These are phyloP conservation scores for Erebia aethiops DNA, from an alignment of 2,888 invertebrate genomes.

Conservation along the genomic window DNA sequence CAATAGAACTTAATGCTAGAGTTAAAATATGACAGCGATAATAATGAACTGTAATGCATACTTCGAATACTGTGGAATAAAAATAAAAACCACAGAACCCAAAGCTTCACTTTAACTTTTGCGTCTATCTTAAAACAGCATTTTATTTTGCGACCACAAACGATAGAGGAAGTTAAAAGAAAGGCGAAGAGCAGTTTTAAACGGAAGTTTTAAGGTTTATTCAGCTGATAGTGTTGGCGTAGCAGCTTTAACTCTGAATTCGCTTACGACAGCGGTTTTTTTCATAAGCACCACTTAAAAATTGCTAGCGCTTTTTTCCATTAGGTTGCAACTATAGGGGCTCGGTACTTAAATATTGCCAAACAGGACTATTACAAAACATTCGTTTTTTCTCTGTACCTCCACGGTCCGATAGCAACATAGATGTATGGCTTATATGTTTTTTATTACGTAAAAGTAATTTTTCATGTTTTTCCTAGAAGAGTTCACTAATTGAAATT, in stretches of 20 bases:
- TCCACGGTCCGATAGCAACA: too few relatives aligned
- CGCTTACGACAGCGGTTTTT: neutral
- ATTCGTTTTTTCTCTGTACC: too few relatives aligned
- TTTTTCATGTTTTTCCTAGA: too few relatives aligned
- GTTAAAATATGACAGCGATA: neutral
- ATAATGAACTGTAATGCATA: neutral
- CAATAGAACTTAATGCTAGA: too few relatives aligned
- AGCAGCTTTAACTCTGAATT: constrained; percentile 12
- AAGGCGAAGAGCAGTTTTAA: constrained; percentile 14
- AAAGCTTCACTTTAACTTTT: constrained; percentile 51
- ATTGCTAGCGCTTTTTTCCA: neutral
- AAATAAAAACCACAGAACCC: neutral
- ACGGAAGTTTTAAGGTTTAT: constrained; percentile 24
- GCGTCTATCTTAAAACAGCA: constrained; percentile 59
- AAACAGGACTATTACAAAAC: too few relatives aligned
- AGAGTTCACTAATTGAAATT: too few relatives aligned
- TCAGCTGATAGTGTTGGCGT: constrained; percentile 24
- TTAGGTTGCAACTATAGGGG: neutral
- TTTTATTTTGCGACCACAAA: constrained; percentile 71
- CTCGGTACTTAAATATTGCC: neutral
- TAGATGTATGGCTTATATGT: too few relatives aligned
- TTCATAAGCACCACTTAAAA: constrained; percentile 3
- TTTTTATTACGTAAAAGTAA: too few relatives aligned
- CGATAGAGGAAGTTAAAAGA: constrained; percentile 67
- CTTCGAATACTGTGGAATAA: neutral